Evolutionary conservation across 2,888 invertebrate species (phyloP), one percentile per base, ranked within the genome.

Genomic region (Scaptomyza parva): DNA sequence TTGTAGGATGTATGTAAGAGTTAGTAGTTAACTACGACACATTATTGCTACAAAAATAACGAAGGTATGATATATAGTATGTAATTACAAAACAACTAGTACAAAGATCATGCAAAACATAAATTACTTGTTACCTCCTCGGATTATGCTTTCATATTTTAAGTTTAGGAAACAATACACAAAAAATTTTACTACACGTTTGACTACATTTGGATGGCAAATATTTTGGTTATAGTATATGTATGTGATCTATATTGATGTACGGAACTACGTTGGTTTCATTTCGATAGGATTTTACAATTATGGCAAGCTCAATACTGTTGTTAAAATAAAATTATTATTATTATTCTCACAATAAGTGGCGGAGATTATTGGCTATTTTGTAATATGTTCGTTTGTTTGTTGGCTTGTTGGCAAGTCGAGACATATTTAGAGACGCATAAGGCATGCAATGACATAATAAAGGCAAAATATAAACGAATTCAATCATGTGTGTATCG

Each of bases 71-170:
- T 43, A 37, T n/a, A 47, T 9, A 66, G 30, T 45, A 68, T 52
- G 52, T 52, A 67, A 43, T 45, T 33, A 52, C 43, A 59, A 59
- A 43, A 61, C 44, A 50, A 37, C 86, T 88, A n/a, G n/a, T n/a
- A 88, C 84, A 75, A 88, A 86, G 81, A 70, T 88, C 89, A 90
- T 89, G 89, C 89, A 89, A 88, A 87, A 86, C 84, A 76, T 76
- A n/a, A n/a, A 59, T 73, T 37, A 63, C 45, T 62, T 54, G 26
- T 47, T 57, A 61, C 57, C 66, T 61, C 50, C 57, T 59, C 76
- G 50, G 50, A 68, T 33, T 57, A 52, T 40, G 20, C 44, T 59
- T 61, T 44, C 24, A 5, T 43, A 9, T 18, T 48, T 47, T n/a
- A 7, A 58, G 43, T 59, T 63, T 60, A 50, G 57, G 44, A 55